Conservation (phyloP, 2,113 vertebrate species). For the Protomyctophum bolini region DNA sequence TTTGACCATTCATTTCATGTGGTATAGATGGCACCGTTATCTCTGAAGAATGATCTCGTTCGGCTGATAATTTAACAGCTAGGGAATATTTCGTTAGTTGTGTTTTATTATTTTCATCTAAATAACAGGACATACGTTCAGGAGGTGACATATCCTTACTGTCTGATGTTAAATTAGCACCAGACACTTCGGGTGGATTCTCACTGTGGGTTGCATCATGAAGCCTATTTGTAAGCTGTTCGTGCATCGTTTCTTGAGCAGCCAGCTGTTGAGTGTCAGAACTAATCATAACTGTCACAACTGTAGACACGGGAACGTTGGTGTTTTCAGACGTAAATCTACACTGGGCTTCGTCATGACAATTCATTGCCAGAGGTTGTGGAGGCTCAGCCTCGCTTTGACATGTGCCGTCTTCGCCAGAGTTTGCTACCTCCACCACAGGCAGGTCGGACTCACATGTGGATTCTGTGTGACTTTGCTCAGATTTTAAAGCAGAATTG, state of each 20-base stretch:
- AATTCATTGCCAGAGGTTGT: conserved; percentile 52
- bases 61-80: not conserved
- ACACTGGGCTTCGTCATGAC: conserved; percentile 26
- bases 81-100: not conserved
- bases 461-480: conserved; percentile 52
- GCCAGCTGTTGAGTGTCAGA: not conserved
- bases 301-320: not conserved
- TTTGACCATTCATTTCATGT: not conserved
- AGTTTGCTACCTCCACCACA: conserved; percentile 41
- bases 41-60: conserved; percentile 6
- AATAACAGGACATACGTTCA: not conserved
- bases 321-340: conserved; percentile 14
- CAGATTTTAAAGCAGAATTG: conserved; percentile 23
- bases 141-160: not conserved
- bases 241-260: not conserved
- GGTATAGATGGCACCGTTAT: not conserved
- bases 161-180: not conserved
- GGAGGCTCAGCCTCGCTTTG: conserved; percentile 47
- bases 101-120: conserved; percentile 1
- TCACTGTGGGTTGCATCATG: not conserved
- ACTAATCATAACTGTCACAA: not conserved
- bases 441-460: conserved; percentile 51
- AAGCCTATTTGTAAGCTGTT: not conserved
- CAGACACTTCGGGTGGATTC: not conserved
- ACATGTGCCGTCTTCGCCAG: conserved; percentile 41